Evolutionary conservation across 2,888 invertebrate species (phyloP).

Genomic region (Aphidius colemani): DNA sequence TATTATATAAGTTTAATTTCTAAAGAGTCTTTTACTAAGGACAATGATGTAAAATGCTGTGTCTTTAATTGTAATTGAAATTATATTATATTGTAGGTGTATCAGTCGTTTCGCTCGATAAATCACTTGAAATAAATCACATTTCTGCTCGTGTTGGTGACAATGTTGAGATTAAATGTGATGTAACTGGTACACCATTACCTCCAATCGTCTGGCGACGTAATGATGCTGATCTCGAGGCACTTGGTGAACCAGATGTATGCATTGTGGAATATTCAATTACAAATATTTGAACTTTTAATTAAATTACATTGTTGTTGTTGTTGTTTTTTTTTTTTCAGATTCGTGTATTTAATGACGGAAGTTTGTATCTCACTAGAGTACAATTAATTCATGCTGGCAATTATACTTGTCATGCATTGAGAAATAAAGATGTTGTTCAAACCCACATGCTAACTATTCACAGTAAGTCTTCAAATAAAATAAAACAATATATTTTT

Average conservation of each 20-base stretch:
- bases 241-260: constrained; percentile 66
- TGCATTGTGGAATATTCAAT: background rate
- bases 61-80: background rate
- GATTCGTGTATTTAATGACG: constrained; percentile 74
- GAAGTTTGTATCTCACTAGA: constrained; percentile 73
- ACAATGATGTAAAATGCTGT: background rate
- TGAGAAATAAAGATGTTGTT: constrained; percentile 72
- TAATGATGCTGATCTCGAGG: constrained; percentile 69
- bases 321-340: constrained; percentile 34
- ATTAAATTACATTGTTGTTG: background rate
- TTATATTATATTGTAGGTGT: constrained; percentile 63
- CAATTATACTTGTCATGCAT: constrained; percentile 78
- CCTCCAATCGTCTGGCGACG: constrained; percentile 75
- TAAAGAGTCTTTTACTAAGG: background rate
- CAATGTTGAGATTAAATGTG: constrained; percentile 79
- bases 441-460: constrained; percentile 77
- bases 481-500: too few species aligned
- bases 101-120: constrained; percentile 73
- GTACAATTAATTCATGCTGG: constrained; percentile 76
- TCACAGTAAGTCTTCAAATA: constrained; percentile 66
- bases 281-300: background rate
- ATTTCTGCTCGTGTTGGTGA: constrained; percentile 74
- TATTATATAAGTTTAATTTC: too few species aligned
- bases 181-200: constrained; percentile 72
- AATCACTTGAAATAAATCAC: constrained; percentile 72